phyloP scores from a whole-genome alignment of 2,797 vertebrate species.

The Dipus sagitta region DNA sequence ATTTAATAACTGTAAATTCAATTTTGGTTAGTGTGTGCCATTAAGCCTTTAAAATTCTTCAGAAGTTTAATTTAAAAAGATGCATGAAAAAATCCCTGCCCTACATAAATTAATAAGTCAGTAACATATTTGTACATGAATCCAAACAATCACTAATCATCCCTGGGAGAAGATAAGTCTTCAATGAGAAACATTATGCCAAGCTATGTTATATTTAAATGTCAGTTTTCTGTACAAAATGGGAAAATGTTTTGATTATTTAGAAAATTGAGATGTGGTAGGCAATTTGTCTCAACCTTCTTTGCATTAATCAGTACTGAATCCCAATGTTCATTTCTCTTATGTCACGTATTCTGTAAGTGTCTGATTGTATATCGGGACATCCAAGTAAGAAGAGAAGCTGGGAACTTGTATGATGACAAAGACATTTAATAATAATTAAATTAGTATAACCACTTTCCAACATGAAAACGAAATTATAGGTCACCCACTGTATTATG shows the following conservation, averaged over 20 bases:
- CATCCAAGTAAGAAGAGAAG: neutral
- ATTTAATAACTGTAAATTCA: conserved; percentile 16
- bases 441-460: neutral
- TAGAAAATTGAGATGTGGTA: neutral
- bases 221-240: conserved; percentile 15
- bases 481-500: neutral
- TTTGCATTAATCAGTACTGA: neutral
- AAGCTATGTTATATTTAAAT: conserved; percentile 17
- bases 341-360: neutral
- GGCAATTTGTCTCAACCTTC: neutral
- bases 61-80: conserved; percentile 39
- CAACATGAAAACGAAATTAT: conserved; percentile 6
- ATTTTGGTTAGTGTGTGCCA: neutral
- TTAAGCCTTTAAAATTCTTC: conserved; percentile 9
- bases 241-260: neutral
- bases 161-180: neutral
- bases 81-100: neutral
- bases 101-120: conserved; percentile 25
- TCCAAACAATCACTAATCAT: neutral
- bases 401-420: neutral
- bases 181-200: neutral
- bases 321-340: neutral
- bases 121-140: conserved; percentile 24
- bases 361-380: conserved; percentile 12
- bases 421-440: neutral